Evolutionary conservation across 2,113 vertebrate species (phyloP).

Genomic region (Paramisgurnus dabryanus): DNA sequence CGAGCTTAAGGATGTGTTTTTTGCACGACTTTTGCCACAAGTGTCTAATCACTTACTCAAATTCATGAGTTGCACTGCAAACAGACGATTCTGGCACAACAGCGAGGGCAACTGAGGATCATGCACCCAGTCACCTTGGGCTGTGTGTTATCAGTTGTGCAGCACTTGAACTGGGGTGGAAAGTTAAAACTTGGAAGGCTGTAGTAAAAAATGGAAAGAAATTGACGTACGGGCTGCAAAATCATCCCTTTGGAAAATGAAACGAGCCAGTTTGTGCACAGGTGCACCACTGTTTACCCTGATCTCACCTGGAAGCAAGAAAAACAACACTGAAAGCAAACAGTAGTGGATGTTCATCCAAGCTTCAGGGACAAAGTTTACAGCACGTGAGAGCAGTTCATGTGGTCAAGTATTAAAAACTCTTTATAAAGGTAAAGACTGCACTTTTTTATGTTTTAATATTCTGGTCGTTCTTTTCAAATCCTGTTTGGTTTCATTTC

Average conservation of each 20-base stretch:
- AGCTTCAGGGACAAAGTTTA: background rate
- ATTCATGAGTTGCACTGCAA: background rate
- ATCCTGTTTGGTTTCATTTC: background rate
- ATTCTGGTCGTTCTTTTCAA: background rate
- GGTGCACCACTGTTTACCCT: slow-evolving; percentile 21
- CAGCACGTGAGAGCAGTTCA: no score
- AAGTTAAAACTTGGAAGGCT: slow-evolving; percentile 35
- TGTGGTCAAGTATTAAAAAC: background rate
- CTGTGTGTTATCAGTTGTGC: slow-evolving; percentile 37
- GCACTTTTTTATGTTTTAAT: no score
- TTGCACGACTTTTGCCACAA: slow-evolving; percentile 2
- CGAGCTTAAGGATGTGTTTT: slow-evolving; percentile 15
- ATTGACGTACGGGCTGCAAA: slow-evolving; percentile 19
- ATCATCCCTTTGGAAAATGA: slow-evolving; percentile 23
- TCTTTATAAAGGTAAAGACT: background rate
- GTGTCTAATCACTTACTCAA: slow-evolving; percentile 3
- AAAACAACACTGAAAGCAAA: background rate
- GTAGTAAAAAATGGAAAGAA: slow-evolving; percentile 31
- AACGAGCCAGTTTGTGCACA: slow-evolving; percentile 27
- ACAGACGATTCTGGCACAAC: slow-evolving; percentile 18
- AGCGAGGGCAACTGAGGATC: slow-evolving; percentile 13
- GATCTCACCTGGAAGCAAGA: slow-evolving; percentile 30
- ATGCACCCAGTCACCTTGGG: slow-evolving; percentile 19
- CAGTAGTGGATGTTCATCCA: background rate
- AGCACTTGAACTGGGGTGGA: slow-evolving; percentile 31